phyloP scores from a whole-genome alignment of 35 echinoderm and acorn worm species.

The Heliocidaris tuberculata region DNA sequence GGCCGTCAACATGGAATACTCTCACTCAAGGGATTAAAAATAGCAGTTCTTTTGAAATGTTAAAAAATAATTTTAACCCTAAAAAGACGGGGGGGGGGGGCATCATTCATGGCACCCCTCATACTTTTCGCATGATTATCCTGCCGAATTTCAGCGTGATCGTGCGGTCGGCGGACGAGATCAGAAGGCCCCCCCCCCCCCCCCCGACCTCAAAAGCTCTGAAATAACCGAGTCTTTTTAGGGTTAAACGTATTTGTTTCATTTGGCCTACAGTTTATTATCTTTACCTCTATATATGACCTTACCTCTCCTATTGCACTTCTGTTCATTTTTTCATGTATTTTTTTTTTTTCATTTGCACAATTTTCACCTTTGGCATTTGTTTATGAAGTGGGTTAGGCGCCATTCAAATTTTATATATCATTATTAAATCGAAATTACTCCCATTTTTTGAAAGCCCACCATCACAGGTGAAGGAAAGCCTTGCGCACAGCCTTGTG shows the following conservation, averaged over 20 bases:
- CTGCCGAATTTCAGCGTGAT: constrained; percentile 30
- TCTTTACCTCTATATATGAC: background rate
- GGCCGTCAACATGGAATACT: background rate
- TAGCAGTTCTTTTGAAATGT: constrained; percentile 8
- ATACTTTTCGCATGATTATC: background rate
- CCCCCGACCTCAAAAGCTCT: background rate
- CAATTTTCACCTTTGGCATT: constrained; percentile 24
- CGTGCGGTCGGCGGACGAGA: background rate
- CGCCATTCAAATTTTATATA: constrained; percentile 24
- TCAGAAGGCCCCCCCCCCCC: too few relatives aligned
- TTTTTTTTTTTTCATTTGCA: background rate
- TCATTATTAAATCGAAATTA: background rate
- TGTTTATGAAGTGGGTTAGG: background rate
- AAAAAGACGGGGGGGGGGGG: background rate
- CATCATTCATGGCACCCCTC: constrained; percentile 2
- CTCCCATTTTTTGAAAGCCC: constrained; percentile 29
- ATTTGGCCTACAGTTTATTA: constrained; percentile 6
- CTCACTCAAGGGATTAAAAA: too few relatives aligned
- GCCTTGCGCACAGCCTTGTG: constrained; percentile 13
- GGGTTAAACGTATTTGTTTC: background rate
- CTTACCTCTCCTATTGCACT: constrained; percentile 21
- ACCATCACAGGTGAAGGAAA: constrained; percentile 21
- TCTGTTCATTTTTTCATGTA: background rate
- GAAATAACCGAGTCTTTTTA: background rate
- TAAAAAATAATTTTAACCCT: background rate